phyloP scores from a whole-genome alignment of 53 echinoderm and acorn worm species.

The Temnopleurus reevesii region DNA sequence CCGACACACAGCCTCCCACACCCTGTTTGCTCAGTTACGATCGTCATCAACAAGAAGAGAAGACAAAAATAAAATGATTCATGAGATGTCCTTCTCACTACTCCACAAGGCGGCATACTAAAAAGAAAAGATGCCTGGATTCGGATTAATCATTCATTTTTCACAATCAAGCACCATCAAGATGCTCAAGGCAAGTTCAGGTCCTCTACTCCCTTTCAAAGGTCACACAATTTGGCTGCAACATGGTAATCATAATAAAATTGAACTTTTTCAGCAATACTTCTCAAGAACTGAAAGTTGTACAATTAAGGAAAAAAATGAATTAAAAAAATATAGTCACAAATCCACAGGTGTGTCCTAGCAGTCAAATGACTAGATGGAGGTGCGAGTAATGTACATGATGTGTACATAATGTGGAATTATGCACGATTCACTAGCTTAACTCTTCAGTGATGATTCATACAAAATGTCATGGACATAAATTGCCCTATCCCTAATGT shows the following conservation, averaged over 20 bases:
- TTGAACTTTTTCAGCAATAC: no score
- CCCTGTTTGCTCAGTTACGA: slow-evolving; percentile 28
- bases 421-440: not conserved
- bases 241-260: no score
- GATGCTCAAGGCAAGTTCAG: not conserved
- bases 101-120: not conserved
- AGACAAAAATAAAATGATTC: slow-evolving; percentile 9
- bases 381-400: not conserved
- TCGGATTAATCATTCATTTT: not conserved
- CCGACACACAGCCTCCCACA: not conserved
- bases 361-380: not conserved
- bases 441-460: not conserved
- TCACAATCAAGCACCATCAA: not conserved
- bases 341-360: no score
- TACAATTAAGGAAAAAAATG: no score
- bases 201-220: not conserved
- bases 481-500: not conserved
- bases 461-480: not conserved
- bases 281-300: no score
- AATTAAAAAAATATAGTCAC: no score
- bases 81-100: not conserved
- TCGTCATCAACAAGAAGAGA: not conserved
- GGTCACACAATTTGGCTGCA: not conserved
- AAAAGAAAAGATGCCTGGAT: not conserved
- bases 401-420: slow-evolving; percentile 37